Conservation (phyloP, 2,797 vertebrate genomes). For the Chromobotia macracanthus region DNA sequence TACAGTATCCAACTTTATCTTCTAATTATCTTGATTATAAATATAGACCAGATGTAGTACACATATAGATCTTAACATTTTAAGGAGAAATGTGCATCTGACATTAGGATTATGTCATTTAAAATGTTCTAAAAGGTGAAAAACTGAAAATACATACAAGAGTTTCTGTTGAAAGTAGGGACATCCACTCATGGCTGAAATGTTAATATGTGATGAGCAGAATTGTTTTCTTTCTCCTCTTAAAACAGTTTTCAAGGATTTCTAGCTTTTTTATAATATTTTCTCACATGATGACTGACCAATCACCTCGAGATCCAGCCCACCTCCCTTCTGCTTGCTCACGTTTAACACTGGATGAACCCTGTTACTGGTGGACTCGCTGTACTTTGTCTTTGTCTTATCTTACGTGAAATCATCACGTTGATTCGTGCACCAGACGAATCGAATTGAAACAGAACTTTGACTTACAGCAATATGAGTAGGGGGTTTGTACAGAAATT, state of each 20-base stretch:
- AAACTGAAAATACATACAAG: slow-evolving; percentile 69
- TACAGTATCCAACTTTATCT: neutral
- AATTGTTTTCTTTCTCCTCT: slow-evolving; percentile 21
- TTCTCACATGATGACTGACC: slow-evolving; percentile 67
- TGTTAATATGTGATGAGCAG: neutral
- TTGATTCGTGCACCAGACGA: neutral
- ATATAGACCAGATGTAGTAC: neutral
- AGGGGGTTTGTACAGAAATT: neutral
- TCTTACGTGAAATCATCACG: slow-evolving; percentile 32
- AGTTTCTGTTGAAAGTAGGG: slow-evolving; percentile 79
- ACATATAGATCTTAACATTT: neutral
- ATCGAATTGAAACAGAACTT: neutral
- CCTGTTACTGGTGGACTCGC: neutral
- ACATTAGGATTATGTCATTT: neutral
- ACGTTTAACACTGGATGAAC: neutral
- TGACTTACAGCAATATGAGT: slow-evolving; percentile 11
- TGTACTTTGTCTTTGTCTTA: slow-evolving; percentile 69
- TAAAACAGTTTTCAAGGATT: neutral
- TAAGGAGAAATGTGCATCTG: neutral
- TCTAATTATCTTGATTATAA: neutral
- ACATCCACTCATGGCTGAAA: slow-evolving; percentile 78
- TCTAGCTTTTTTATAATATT: slow-evolving; percentile 66
- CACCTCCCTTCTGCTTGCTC: slow-evolving; percentile 57
- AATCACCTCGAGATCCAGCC: slow-evolving; percentile 58
- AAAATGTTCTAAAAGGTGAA: neutral